A percentile compares a stretch with the other conserved stretches of the same genome.
Evolutionary conservation across 2,113 vertebrate genomes (phyloP).

Genomic region (Chionomys nivalis): DNA sequence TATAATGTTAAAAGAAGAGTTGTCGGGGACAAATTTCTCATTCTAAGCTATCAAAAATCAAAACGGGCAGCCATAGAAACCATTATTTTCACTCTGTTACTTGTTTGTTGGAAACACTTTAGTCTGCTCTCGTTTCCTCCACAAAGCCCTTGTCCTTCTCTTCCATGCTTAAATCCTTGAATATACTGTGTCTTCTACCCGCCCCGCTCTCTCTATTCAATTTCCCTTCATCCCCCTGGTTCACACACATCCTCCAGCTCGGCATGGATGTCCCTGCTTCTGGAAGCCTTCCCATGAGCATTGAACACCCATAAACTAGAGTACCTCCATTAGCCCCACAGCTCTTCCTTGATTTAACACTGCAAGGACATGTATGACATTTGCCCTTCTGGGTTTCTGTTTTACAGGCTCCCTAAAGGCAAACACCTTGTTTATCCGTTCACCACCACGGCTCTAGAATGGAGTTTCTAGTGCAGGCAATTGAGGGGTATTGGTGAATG

Average conservation of each 20-base stretch:
- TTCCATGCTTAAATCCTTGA: background rate
- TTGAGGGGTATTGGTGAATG: background rate
- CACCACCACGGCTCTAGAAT: background rate
- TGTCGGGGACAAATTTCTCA: background rate
- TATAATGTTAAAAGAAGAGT: background rate
- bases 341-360: background rate
- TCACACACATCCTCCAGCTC: background rate
- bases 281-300: background rate
- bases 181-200: background rate
- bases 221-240: background rate
- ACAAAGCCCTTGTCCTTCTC: background rate
- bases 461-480: background rate
- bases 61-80: background rate
- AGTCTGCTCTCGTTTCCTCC: background rate
- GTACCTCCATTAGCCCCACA: background rate
- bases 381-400: background rate
- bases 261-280: background rate
- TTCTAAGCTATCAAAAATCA: background rate
- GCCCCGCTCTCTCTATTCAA: background rate
- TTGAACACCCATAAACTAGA: background rate
- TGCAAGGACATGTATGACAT: background rate
- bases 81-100: background rate
- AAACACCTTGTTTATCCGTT: background rate
- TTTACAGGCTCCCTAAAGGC: background rate
- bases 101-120: background rate